Percentiles rank a stretch among this genome's conserved stretches.
Evolutionary conservation across 2,888 invertebrate genomes (phyloP).

Genomic region (Heliconius erato): DNA sequence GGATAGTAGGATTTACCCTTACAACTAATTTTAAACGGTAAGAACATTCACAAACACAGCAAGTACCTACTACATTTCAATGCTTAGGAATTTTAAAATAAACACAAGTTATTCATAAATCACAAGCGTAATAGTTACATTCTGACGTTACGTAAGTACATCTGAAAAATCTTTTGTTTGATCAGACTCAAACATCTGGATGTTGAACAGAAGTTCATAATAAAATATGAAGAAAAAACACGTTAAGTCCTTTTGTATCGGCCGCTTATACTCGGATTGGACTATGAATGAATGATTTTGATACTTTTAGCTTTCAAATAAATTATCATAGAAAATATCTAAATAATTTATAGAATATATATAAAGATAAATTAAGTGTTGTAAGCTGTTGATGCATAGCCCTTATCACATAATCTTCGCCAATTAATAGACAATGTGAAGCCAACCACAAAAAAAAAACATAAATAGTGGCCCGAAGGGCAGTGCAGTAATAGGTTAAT

Average conservation of each 20-base stretch:
- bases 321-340: not conserved
- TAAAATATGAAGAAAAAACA: slow-evolving; percentile 85
- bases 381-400: slow-evolving; percentile 58
- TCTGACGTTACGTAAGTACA: slow-evolving; percentile 74
- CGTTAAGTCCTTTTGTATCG: slow-evolving; percentile 85
- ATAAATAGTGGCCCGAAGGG: slow-evolving; percentile 56
- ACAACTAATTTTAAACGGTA: not conserved
- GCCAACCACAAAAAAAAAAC: slow-evolving; percentile 56
- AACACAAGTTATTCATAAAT: slow-evolving; percentile 79
- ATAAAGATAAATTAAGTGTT: slow-evolving; percentile 52
- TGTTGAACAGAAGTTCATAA: slow-evolving; percentile 85
- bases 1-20: no score
- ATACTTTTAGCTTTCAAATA: slow-evolving; percentile 62
- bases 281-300: slow-evolving; percentile 63
- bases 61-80: slow-evolving; percentile 57
- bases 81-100: slow-evolving; percentile 73
- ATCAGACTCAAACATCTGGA: slow-evolving; percentile 84
- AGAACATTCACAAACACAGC: not conserved
- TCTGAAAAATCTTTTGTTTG: slow-evolving; percentile 85
- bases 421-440: slow-evolving; percentile 65
- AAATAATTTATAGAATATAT: slow-evolving; percentile 4
- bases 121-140: slow-evolving; percentile 77
- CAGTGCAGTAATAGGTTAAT: slow-evolving; percentile 63
- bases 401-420: slow-evolving; percentile 67
- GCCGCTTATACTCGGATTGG: slow-evolving; percentile 73